Evolutionary conservation across 37 sponge, comb jelly and placozoan species (phyloP).

Genomic region (Tethya wilhelma): DNA sequence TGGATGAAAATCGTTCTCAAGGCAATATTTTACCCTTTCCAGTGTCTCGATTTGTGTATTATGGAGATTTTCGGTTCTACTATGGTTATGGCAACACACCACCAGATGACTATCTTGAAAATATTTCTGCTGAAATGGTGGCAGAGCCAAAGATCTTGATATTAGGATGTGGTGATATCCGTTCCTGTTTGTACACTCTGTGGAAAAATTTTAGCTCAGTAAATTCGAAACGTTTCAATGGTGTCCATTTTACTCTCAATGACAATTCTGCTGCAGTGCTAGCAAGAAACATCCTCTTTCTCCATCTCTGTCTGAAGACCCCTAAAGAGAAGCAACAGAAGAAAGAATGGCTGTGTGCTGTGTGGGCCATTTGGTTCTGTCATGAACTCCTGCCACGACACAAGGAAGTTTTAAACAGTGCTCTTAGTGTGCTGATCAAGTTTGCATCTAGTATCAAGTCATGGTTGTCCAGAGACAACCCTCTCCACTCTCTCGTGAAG

Average conservation of each 20-base stretch:
- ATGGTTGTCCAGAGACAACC: slow-evolving; percentile 2
- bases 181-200: slow-evolving; percentile 57
- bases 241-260: slow-evolving; percentile 51
- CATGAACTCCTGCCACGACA: slow-evolving; percentile 41
- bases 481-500: not conserved
- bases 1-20: not conserved
- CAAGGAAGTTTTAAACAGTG: not conserved
- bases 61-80: slow-evolving; percentile 16
- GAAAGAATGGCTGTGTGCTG: slow-evolving; percentile 39
- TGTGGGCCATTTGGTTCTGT: slow-evolving; percentile 64
- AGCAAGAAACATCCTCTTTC: slow-evolving; percentile 56
- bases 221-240: slow-evolving; percentile 20
- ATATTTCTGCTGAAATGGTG: too few relatives aligned
- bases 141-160: slow-evolving; percentile 19
- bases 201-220: slow-evolving; percentile 60
- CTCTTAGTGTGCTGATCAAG: slow-evolving; percentile 12
- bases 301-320: slow-evolving; percentile 9
- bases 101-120: slow-evolving; percentile 55
- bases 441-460: not conserved
- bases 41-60: slow-evolving; percentile 12
- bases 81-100: slow-evolving; percentile 62
- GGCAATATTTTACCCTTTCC: slow-evolving; percentile 15
- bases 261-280: slow-evolving; percentile 46
- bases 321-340: not conserved
- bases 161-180: slow-evolving; percentile 61